These are phyloP conservation scores for Halyomorpha halys DNA, from an alignment of 1,140 invertebrate genomes.

Conservation along the genomic window DNA sequence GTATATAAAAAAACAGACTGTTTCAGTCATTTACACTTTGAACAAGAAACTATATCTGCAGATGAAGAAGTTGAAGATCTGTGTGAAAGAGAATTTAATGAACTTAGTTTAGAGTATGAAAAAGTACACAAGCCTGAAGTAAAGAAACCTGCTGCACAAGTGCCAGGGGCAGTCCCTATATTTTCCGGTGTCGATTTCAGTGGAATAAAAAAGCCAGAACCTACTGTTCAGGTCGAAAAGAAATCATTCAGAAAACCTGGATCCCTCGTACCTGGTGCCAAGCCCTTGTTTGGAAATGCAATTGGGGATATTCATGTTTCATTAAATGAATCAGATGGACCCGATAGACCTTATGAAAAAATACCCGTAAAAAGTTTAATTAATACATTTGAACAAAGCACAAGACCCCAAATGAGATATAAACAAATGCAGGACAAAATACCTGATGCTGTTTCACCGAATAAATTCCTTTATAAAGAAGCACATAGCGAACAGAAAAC, in stretches of 20 bases:
- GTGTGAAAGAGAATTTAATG: conserved; percentile 26
- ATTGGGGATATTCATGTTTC: background rate
- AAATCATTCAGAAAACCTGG: conserved; percentile 35
- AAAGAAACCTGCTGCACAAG: conserved; percentile 21
- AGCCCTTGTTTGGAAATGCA: conserved; percentile 32
- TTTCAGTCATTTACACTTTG: background rate
- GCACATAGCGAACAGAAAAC: background rate
- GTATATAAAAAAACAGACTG: too few relatives aligned
- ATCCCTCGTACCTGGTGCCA: conserved; percentile 35
- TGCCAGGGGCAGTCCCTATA: conserved; percentile 17
- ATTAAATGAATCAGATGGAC: conserved; percentile 27
- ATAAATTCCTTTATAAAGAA: conserved; percentile 4
- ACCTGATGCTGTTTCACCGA: conserved; percentile 12
- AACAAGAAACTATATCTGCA: conserved; percentile 4
- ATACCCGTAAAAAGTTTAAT: conserved; percentile 53
- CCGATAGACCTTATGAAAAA: conserved; percentile 41
- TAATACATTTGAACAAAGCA: conserved; percentile 49
- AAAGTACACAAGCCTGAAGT: conserved; percentile 15
- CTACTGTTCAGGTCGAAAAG: background rate
- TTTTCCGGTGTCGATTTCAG: background rate
- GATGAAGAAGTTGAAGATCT: conserved; percentile 30
- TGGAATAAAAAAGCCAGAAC: background rate
- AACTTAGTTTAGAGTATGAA: conserved; percentile 25
- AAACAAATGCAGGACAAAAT: conserved; percentile 41
- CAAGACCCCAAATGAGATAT: conserved; percentile 44